Evolutionary conservation across 2,888 invertebrate species (phyloP), one percentile per base, ranked within the genome.

Genomic region (Euproctis similis): DNA sequence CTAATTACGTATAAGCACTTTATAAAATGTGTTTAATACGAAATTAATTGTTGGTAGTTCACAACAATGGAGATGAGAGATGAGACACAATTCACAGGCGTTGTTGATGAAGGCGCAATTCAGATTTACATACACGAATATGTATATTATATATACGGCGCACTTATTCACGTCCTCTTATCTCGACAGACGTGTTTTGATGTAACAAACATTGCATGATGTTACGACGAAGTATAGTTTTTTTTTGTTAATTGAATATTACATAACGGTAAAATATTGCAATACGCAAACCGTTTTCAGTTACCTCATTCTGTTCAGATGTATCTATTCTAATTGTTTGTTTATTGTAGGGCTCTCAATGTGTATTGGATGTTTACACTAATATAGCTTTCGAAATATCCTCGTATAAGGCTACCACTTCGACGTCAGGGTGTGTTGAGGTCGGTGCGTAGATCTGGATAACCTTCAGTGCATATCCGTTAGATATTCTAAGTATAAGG

Each of bases 191-290:
- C 60, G 46, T 53, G 60, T 59, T 59, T 49, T 52, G 48, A 53
- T 51, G 57, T 56, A 59, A 57, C 53, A 45, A 46, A 56, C 53
- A 48, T 61, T 53, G 63, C 64, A 53, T 64, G 63, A 28, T 49
- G 43, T 51, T 54, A 49, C 51, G 48, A 47, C 51, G 48, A 47
- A 48, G 46, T 46, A 40, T 49, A 36, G 43, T 46, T 53, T 46
- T 53, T 46, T 53, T 48, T n/a, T n/a, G n/a, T n/a, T 58, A 59
- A 64, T 64, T 61, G 50, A 37, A 26, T 27, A 31, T 64, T 64
- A 43, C 53, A 42, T 45, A 61, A 64, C 42, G 9, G 25, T 25
- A 21, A 22, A 13, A 21, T 38, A 52, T 46, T 56, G 54, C 53
- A 51, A 50, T 42, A 39, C n/a, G n/a, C n/a, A n/a, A n/a, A 46